Base-by-base conservation (phyloP, 2,113 vertebrate genomes). In the Toxotes jaculatrix region DNA sequence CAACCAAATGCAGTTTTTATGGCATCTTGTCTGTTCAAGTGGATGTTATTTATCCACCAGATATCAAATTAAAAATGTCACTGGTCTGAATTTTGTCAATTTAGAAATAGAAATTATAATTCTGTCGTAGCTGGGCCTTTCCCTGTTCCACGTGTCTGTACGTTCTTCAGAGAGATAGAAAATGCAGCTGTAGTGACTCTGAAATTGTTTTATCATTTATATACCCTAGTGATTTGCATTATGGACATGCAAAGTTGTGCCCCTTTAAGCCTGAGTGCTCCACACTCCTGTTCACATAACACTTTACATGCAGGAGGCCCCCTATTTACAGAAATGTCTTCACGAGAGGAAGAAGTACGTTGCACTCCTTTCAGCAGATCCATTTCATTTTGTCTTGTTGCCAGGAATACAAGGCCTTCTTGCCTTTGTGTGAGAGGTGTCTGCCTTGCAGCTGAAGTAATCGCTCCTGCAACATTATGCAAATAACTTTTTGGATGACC, bases 401-500 rank as follows among this genome's bases (percentile, higher is more conserved):
- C 32, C 7, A 34, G 23, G 38, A 64, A 62, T 31, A 32, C 59
- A 62, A 23, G 63, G 57, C 55, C 36, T 69, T 40, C 27, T 43
- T 40, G 34, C 45, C 53, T 67, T 83, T 77, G 61, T 69, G 19
- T 71, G 31, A 56, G 70, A 42, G 38, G 56, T 49, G 82, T 68
- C 34, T 62, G 49, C 19, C 14, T 31, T 43, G 56, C 51, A 66
- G 27, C 43, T 57, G 55, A 70, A 69, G 42, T 42, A 32, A 78
- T 64, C 13, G 16, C 55, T 72, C 42, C 38, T 64, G n/a, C 60
- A 63, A 23, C 76, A 42, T 70, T 66, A 60, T 88, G 81, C 77
- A 90, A 89, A 89, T 87, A 0, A 47, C 76, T 47, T 43, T 67
- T 79, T 76, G 57, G 73, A 62, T 59, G 57, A 49, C 49, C 51